Percentiles rank a stretch among this genome's conserved stretches.
Evolutionary conservation across 2,888 invertebrate species (phyloP).

Genomic region (Polydrusus tereticollis): DNA sequence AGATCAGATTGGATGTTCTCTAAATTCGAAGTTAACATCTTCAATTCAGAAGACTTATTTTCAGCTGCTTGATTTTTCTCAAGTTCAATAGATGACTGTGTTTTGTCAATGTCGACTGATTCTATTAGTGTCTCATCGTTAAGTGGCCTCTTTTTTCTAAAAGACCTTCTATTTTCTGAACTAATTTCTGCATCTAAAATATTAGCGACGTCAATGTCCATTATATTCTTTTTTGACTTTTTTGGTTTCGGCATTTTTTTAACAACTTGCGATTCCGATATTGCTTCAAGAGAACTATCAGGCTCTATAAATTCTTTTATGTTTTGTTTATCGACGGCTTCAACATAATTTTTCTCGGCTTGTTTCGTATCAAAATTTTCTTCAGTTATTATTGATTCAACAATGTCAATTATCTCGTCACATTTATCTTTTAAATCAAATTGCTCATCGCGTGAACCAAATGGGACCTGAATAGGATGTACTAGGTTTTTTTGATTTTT

Average conservation of each 20-base stretch:
- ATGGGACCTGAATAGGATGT: background rate
- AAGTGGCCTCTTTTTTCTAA: constrained; percentile 10
- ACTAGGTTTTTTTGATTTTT: background rate
- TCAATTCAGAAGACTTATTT: background rate
- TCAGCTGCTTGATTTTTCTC: background rate
- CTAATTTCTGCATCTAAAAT: constrained; percentile 24
- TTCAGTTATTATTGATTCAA: too few species aligned
- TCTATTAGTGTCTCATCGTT: background rate
- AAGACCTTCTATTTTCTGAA: constrained; percentile 21
- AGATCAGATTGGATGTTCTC: background rate
- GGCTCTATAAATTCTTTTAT: background rate
- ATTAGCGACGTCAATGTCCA: constrained; percentile 42
- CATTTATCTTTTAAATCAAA: background rate
- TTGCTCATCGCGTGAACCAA: background rate
- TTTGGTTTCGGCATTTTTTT: constrained; percentile 13
- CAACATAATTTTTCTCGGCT: background rate
- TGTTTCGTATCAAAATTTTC: background rate
- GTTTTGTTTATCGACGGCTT: background rate
- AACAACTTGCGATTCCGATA: background rate
- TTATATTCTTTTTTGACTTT: constrained; percentile 26
- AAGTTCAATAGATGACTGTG: background rate
- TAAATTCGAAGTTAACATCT: background rate
- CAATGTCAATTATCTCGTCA: too few species aligned
- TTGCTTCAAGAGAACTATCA: too few species aligned
- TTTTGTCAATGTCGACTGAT: background rate